These are phyloP conservation scores for Marasmarcha lunaedactyla DNA, from an alignment of 2,888 invertebrate genomes.

Conservation along the genomic window DNA sequence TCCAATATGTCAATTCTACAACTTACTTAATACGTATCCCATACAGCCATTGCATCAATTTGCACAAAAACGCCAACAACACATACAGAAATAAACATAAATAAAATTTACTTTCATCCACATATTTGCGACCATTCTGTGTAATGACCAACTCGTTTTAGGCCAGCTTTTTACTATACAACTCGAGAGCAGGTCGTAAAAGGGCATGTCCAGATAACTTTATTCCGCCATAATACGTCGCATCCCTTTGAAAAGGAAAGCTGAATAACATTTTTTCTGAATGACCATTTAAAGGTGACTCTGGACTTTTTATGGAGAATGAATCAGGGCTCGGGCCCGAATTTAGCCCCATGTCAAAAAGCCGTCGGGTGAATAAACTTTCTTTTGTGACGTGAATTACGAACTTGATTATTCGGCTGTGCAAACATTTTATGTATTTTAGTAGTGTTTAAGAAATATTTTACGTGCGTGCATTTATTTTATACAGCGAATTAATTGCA, in stretches of 20 bases:
- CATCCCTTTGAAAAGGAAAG: conserved; percentile 65
- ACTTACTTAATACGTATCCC: too few species aligned
- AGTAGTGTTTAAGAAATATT: too few species aligned
- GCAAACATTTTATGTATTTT: too few species aligned
- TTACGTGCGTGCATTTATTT: too few species aligned
- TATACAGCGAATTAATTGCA: too few species aligned
- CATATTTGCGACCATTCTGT: conserved; percentile 44
- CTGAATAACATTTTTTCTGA: conserved; percentile 56
- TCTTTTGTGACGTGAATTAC: too few species aligned
- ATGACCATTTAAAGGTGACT: conserved; percentile 47
- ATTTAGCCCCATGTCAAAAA: not conserved
- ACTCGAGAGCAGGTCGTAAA: conserved; percentile 37
- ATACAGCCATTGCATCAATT: too few species aligned
- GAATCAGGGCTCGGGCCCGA: conserved; percentile 27
- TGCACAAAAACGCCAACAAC: too few species aligned
- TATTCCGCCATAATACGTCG: conserved; percentile 54
- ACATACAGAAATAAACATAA: too few species aligned
- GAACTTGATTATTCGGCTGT: too few species aligned
- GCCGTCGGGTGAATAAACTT: too few species aligned
- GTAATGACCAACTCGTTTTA: conserved; percentile 44
- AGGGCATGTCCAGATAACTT: conserved; percentile 63
- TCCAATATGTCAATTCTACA: too few species aligned
- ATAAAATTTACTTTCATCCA: conserved; percentile 40
- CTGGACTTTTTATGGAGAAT: conserved; percentile 47
- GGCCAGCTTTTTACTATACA: conserved; percentile 47